A percentile compares a stretch with the other conserved stretches of the same genome.
Evolutionary conservation across 2,888 invertebrate species (phyloP).

Genomic region (Oxycera nigricornis): DNA sequence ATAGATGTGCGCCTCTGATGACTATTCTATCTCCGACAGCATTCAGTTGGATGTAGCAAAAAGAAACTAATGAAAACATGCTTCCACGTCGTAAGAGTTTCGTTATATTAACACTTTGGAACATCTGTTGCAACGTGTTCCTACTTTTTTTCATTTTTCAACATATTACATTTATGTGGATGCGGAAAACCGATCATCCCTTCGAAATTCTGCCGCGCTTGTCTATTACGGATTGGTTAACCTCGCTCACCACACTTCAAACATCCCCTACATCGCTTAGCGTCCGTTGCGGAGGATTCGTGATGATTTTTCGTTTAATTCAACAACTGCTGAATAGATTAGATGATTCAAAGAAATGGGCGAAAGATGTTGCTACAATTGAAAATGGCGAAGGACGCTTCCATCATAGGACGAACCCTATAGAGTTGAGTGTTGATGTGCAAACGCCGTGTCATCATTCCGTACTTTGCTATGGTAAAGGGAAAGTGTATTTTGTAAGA

Average conservation of each 20-base stretch:
- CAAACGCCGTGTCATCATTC: constrained; percentile 12
- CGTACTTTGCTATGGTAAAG: not conserved
- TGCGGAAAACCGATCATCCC: constrained; percentile 36
- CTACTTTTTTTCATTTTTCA: constrained; percentile 26
- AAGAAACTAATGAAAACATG: constrained; percentile 34
- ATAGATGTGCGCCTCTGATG: constrained; percentile 26
- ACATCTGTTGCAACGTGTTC: constrained; percentile 21
- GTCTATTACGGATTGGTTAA: constrained; percentile 28
- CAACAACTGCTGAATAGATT: constrained; percentile 19
- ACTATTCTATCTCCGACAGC: constrained; percentile 8
- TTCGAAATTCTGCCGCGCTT: not conserved
- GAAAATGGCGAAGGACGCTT: not conserved
- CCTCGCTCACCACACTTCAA: constrained; percentile 3
- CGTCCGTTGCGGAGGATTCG: not conserved
- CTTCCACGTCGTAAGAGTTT: constrained; percentile 32
- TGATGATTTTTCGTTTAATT: constrained; percentile 33
- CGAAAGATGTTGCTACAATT: not conserved
- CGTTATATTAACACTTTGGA: constrained; percentile 34
- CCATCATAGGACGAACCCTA: too few species aligned
- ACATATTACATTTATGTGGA: not conserved
- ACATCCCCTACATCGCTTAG: not conserved
- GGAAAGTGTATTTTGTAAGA: too few species aligned
- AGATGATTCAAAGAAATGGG: not conserved
- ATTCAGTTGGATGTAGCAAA: not conserved
- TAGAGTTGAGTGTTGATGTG: not conserved